Base-by-base conservation (phyloP, 2,888 invertebrate genomes). In the Torymus tubicola region DNA sequence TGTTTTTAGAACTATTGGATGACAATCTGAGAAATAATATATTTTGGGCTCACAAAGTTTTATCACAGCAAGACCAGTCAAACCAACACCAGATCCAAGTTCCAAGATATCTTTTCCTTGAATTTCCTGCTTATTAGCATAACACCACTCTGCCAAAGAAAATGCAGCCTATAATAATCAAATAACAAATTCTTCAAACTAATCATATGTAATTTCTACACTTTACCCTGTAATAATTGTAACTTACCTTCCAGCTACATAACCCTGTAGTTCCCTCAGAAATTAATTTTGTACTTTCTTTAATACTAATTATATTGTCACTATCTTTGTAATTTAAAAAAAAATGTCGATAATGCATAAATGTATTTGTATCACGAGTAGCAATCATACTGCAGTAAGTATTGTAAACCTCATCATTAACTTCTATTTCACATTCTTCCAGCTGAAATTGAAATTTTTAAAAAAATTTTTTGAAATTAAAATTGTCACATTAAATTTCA, bases 231-330 rank as follows among this genome's bases (percentile, higher is more conserved):
- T 60, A 24, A 57, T 61, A 68, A 14, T 8, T 16, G 0, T 42
- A 18, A 76, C 55, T 50, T 85, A 95, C 95, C 93, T 96, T 95
- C 96, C 96, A 96, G 85, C 94, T 95, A 84, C 93, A 94, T 84
- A 96, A 91, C 42, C 96, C 96, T 16, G 96, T 96, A 21, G 96
- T 96, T 50, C 96, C 96, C 89, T 95, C 93, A 0, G 94, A 93
- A 84, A 96, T 95, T 87, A 96, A 93, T 87, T 93, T 94, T 77
- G 92, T 93, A 79, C 94, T 95, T 90, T 96, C 96, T 84, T 93
- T 93, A 71, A 96, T 90, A 14, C 93, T 94, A 53, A 96, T 90
- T 31, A 74, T 55, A 91, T 88, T 82, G 88, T 89, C 84, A 78
- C 84, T 60, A 75, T 91, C 87, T 78, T 91, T 86, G 53, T 90